phyloP scores from a whole-genome alignment of 2,113 vertebrate genomes.

The Tretioscincus oriximinensis region DNA sequence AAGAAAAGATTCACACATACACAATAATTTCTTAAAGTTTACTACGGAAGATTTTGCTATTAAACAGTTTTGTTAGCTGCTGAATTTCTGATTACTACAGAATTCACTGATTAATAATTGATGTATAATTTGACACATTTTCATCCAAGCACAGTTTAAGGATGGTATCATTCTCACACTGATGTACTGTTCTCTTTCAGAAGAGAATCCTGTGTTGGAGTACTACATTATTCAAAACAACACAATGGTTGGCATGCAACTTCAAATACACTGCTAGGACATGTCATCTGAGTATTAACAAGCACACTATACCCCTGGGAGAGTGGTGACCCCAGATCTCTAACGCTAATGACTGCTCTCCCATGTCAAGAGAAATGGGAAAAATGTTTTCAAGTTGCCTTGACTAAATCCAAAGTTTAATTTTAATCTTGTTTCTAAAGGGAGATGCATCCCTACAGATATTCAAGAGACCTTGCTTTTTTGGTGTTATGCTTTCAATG shows the following conservation, averaged over 20 bases:
- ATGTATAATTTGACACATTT: background rate
- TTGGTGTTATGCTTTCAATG: background rate
- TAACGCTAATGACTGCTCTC: slow-evolving; percentile 50
- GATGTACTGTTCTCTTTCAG: background rate
- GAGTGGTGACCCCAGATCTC: slow-evolving; percentile 52
- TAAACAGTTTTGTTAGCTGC: background rate
- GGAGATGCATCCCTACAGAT: slow-evolving; percentile 11
- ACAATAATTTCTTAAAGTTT: too few species aligned
- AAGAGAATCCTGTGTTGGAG: slow-evolving; percentile 38
- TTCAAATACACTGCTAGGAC: slow-evolving; percentile 45
- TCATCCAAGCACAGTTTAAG: slow-evolving; percentile 26
- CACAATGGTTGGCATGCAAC: slow-evolving; percentile 61
- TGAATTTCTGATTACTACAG: slow-evolving; percentile 10
- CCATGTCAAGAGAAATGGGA: slow-evolving; percentile 39
- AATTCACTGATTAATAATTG: slow-evolving; percentile 11
- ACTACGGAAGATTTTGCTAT: background rate
- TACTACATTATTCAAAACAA: slow-evolving; percentile 44
- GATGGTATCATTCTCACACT: background rate
- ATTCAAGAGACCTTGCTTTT: background rate
- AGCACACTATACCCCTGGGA: slow-evolving; percentile 44
- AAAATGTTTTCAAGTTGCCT: slow-evolving; percentile 54
- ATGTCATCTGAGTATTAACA: slow-evolving; percentile 58
- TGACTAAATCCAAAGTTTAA: background rate
- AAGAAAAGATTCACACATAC: too few species aligned
- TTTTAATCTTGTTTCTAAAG: slow-evolving; percentile 41